Evolutionary conservation across 2,888 invertebrate species (phyloP).

Genomic region (Uropetala carovei): DNA sequence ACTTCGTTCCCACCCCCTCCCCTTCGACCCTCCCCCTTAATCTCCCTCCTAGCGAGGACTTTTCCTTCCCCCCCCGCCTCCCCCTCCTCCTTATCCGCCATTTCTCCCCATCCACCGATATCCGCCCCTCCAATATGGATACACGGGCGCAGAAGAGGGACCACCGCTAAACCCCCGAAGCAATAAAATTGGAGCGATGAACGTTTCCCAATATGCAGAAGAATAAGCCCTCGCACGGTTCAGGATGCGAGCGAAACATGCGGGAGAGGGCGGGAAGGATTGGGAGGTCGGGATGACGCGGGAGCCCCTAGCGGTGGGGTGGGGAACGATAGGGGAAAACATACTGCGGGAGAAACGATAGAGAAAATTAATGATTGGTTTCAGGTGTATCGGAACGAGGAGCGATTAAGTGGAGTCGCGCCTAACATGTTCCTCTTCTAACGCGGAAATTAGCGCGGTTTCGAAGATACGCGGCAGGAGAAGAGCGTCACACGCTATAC

Average conservation of each 20-base stretch:
- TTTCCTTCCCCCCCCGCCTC: background rate
- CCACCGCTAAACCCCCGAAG: slow-evolving; percentile 2
- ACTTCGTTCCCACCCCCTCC: no score
- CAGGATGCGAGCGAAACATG: background rate
- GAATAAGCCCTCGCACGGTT: slow-evolving; percentile 14
- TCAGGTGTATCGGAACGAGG: slow-evolving; percentile 8
- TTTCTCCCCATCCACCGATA: background rate
- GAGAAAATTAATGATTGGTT: background rate
- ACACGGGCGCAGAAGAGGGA: background rate
- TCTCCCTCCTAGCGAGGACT: no score
- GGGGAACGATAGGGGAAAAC: background rate
- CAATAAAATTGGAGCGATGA: slow-evolving; percentile 35
- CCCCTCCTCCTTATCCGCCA: background rate
- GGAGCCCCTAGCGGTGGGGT: background rate
- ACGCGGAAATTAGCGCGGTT: background rate
- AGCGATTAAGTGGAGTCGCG: background rate
- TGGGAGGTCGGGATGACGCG: no score
- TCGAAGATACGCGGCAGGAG: background rate
- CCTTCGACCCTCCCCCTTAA: no score
- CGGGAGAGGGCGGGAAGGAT: no score
- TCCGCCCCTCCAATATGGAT: background rate
- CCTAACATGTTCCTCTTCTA: background rate
- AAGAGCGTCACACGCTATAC: no score
- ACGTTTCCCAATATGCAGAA: slow-evolving; percentile 50
- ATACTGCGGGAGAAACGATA: background rate